These are phyloP conservation scores for Argyrosomus regius DNA, from an alignment of 2,797 vertebrate genomes.

Conservation along the genomic window DNA sequence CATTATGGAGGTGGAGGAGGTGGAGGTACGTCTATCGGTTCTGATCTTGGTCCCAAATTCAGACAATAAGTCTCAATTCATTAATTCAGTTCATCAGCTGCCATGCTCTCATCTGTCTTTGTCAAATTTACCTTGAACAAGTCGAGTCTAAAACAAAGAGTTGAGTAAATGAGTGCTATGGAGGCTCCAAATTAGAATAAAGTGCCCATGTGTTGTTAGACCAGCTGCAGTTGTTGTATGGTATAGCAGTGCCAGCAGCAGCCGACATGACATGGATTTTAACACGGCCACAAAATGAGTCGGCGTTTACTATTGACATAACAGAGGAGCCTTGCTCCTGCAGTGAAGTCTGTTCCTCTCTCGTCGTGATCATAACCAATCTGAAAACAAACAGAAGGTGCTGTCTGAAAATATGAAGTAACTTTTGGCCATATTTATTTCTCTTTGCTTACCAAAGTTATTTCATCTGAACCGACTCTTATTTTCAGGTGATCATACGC, in stretches of 20 bases:
- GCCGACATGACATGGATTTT: neutral
- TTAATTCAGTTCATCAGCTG: neutral
- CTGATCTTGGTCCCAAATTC: slow-evolving; percentile 25
- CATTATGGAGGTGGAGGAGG: slow-evolving; percentile 39
- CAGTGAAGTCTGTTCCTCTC: neutral
- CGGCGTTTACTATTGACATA: slow-evolving; percentile 1
- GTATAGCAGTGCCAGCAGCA: neutral
- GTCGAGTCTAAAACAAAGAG: neutral
- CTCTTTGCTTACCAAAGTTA: no score
- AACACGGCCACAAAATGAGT: neutral
- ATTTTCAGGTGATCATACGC: no score
- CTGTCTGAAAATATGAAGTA: neutral
- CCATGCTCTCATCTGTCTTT: neutral
- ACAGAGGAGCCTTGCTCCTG: slow-evolving; percentile 19
- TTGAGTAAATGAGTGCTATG: neutral
- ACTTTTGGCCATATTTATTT: neutral
- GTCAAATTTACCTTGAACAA: no score
- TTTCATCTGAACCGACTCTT: no score
- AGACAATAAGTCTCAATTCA: neutral
- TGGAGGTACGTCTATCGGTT: slow-evolving; percentile 19
- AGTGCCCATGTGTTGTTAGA: neutral
- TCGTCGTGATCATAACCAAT: neutral
- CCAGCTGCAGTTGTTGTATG: neutral
- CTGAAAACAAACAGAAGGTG: neutral
- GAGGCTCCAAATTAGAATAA: neutral